Evolutionary conservation across 2,113 vertebrate species (phyloP).

Genomic region (Microtus pennsylvanicus): DNA sequence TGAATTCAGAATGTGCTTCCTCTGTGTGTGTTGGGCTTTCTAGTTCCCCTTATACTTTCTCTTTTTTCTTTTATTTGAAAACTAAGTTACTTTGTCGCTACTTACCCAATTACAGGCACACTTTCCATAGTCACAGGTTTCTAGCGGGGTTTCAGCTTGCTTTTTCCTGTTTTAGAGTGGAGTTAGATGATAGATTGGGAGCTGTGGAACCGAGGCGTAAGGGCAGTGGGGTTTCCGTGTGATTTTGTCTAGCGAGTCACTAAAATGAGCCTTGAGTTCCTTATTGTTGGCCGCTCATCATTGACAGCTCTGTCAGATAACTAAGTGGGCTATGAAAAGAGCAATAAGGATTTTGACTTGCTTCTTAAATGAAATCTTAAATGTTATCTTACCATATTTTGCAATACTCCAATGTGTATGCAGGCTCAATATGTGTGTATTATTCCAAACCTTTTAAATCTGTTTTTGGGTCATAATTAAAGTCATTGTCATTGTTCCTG

Average conservation of each 20-base stretch:
- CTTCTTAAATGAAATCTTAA: not conserved
- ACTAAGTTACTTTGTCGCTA: not conserved
- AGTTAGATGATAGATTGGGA: not conserved
- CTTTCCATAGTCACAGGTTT: not conserved
- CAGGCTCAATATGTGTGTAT: not conserved
- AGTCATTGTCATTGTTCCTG: not conserved
- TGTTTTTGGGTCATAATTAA: not conserved
- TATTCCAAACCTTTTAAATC: not conserved
- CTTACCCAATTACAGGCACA: not conserved
- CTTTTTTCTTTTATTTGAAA: not conserved
- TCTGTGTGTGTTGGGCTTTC: not conserved
- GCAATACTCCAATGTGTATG: not conserved
- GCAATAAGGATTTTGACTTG: not conserved
- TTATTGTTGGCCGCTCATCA: not conserved
- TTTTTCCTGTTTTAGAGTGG: not conserved
- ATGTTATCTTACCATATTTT: not conserved
- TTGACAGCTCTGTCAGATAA: not conserved
- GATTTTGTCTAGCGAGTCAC: not conserved
- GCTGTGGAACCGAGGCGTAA: not conserved
- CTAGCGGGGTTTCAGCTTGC: not conserved
- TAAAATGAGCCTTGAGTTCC: not conserved
- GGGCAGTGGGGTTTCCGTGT: not conserved
- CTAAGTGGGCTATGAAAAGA: not conserved
- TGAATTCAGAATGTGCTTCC: not conserved
- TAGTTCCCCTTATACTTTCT: not conserved